Evolutionary conservation across 2,888 invertebrate species (phyloP).

Genomic region (Zygaena filipendulae): DNA sequence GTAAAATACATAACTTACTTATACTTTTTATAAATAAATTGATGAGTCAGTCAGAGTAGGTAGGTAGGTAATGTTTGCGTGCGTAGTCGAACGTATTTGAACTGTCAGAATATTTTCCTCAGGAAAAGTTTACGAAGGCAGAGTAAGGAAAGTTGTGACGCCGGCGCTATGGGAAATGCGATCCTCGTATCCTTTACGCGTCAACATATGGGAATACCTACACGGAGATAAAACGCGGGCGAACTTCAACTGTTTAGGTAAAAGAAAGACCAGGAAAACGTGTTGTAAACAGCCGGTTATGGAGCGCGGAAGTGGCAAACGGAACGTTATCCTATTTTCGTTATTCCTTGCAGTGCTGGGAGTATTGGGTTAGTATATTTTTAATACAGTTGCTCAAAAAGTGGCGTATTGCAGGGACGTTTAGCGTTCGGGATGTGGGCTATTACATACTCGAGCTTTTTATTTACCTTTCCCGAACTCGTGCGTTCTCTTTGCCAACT

Average conservation of each 20-base stretch:
- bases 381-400: too few species aligned
- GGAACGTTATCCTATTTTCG: constrained; percentile 17
- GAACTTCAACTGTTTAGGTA: constrained; percentile 24
- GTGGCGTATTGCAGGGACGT: too few species aligned
- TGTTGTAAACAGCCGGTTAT: too few species aligned
- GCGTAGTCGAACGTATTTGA: too few species aligned
- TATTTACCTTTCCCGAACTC: too few species aligned
- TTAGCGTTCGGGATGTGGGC: too few species aligned
- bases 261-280: constrained; percentile 24
- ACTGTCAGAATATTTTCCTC: constrained; percentile 24
- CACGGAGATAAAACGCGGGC: constrained; percentile 27
- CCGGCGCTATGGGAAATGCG: constrained; percentile 32
- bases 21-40: too few species aligned
- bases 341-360: constrained; percentile 21
- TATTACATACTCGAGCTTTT: too few species aligned
- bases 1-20: too few species aligned
- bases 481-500: too few species aligned
- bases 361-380: constrained; percentile 26
- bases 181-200: constrained; percentile 39
- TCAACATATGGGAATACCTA: constrained; percentile 48
- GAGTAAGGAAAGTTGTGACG: constrained; percentile 28
- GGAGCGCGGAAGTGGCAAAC: background rate
- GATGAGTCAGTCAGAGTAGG: too few species aligned
- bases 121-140: constrained; percentile 40
- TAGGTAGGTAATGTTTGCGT: background rate